Evolutionary conservation across 1,140 invertebrate species (phyloP), one percentile per base, ranked within the genome.

Genomic region (Pemphigus obesinymphae): DNA sequence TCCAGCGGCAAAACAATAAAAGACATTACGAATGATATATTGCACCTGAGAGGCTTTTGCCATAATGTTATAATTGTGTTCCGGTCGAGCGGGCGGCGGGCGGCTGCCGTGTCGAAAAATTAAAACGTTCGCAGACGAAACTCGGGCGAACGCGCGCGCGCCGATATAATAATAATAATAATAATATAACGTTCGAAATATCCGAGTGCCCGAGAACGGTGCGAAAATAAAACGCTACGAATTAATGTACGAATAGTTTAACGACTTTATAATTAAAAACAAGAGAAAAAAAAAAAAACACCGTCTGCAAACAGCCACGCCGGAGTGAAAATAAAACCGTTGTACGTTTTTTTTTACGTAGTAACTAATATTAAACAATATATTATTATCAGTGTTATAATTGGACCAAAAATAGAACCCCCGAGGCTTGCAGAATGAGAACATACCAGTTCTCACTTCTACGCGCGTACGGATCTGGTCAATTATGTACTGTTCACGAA

Each of bases 21-120:
- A 37, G 8, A 68, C 63, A 68, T 68, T 68, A 34, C 61, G 10
- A 37, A 68, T n/a, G 63, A 68, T 68, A 37, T 68, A 37, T 68
- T 37, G 63, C 63, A n/a, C 63, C 63, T 37, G 31, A 37, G 31
- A 68, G 20, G 63, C 34, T 37, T 68, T 66, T 66, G 8, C 29
- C 26, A 31, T 66, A 61, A 61, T 61, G 29, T 61, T 13, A 68
- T 68, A 37, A 37, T 37, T 23, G 34, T 37, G 63, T 68, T 68
- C 31, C 63, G 63, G 63, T 37, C 31, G 63, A 63, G 34, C 34
- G 34, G 63, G 31, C 8, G 34, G 17, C 61, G 34, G 29, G 20
- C 34, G 20, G 63, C 63, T 11, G 34, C 31, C 61, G 34, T 68
- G 63, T 68, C 31, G 34, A 68, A 68, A 68, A 68, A 68, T 37